A percentile compares a stretch with the other conserved stretches of the same genome.
Conservation (phyloP, 2,888 invertebrate species). For the Dermolepida albohirtum region DNA sequence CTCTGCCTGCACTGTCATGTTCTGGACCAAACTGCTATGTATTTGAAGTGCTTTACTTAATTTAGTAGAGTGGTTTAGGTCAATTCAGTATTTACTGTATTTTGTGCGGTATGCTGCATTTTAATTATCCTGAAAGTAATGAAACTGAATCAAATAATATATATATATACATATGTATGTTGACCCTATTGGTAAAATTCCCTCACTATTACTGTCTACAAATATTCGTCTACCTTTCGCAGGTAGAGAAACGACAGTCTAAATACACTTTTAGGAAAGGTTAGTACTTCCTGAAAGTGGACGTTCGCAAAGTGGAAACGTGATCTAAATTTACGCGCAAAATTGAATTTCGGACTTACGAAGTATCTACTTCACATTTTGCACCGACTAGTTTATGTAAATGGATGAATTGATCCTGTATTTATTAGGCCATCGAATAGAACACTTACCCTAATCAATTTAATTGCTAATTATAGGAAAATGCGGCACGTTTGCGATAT, state of each 20-base stretch:
- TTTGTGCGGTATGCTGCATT: no score
- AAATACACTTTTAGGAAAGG: constrained; percentile 11
- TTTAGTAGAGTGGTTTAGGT: no score
- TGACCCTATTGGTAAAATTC: background rate
- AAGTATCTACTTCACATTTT: constrained; percentile 30
- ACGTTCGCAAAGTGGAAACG: constrained; percentile 21
- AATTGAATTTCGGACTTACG: constrained; percentile 22
- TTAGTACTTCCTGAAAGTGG: constrained; percentile 13
- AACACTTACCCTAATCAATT: constrained; percentile 40
- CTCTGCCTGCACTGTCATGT: no score
- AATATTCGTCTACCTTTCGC: background rate
- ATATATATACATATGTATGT: constrained; percentile 1
- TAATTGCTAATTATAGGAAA: constrained; percentile 42
- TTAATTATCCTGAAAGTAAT: no score
- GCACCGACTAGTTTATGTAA: constrained; percentile 30
- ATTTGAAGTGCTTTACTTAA: no score
- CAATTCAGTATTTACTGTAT: no score
- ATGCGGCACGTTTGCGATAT: constrained; percentile 29
- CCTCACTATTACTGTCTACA: background rate
- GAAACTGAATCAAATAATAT: no score
- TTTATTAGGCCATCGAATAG: constrained; percentile 34
- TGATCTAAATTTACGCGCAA: constrained; percentile 31
- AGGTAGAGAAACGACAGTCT: constrained; percentile 2
- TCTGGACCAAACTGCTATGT: no score
- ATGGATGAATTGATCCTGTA: constrained; percentile 25